Base-by-base conservation (phyloP, 53 echinoderm and acorn worm genomes). In the Henricia sp. region DNA sequence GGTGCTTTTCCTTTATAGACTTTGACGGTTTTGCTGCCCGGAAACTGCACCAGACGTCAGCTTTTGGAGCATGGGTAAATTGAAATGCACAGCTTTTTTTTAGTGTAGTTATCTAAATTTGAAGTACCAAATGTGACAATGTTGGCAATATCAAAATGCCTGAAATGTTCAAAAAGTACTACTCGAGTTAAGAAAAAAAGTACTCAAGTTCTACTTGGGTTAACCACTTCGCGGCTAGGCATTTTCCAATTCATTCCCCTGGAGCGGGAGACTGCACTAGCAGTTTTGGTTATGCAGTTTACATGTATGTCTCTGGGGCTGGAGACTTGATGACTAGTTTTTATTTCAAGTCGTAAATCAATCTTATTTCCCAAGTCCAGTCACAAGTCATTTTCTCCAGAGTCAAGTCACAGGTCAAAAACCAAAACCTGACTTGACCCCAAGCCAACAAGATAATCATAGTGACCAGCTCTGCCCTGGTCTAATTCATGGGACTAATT, bases 61-160 rank as follows among this genome's bases (percentile, higher is more conserved):
- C 97, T 43, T 96, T 96, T 92, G 97, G 97, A 44, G 94, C 90
- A 25, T 96, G 97, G 97, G 97, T 96, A 75, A 74, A 90, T 36
- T 32, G 38, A 11, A 11, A n/a, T 13, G 52, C 9, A 29, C 23
- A 52, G 2, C 13, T 37, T 5, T 67, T n/a, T n/a, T n/a, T n/a
- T n/a, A n/a, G n/a, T n/a, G n/a, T n/a, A n/a, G n/a, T n/a, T n/a
- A n/a, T n/a, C n/a, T n/a, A n/a, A n/a, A n/a, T n/a, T n/a, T n/a
- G n/a, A n/a, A n/a, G n/a, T n/a, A n/a, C n/a, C 8, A 37, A 41
- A 26, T 52, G 25, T 24, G 9, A 2, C 24, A 17, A 16, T 17
- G 14, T 58, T 13, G 27, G 28, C 43, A 26, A 23, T 3, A 36
- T 0, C 3, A 20, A 11, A 36, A 10, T 24, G 24, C 14, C 24